Evolutionary conservation across 1,140 invertebrate species (phyloP).

Genomic region (Acromyrmex charruanus): DNA sequence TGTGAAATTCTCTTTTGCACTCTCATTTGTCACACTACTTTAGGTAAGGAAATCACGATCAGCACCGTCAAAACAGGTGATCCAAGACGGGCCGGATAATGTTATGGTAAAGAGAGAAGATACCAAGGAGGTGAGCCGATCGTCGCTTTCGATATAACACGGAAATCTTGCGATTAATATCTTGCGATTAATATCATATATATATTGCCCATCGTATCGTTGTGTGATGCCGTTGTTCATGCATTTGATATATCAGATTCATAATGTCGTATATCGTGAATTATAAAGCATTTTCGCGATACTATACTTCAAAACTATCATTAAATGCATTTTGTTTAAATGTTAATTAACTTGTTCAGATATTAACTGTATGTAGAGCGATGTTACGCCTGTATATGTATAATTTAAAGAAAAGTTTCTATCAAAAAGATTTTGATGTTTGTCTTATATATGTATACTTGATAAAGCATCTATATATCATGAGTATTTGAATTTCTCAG

Average conservation of each 20-base stretch:
- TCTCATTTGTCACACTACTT: conserved; percentile 56
- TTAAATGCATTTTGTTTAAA: conserved; percentile 30
- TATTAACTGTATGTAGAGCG: conserved; percentile 28
- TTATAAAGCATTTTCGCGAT: conserved; percentile 27
- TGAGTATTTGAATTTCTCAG: conserved; percentile 14
- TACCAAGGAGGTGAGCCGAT: conserved; percentile 81
- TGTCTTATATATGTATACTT: neutral
- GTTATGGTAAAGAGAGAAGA: conserved; percentile 78
- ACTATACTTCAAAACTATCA: neutral
- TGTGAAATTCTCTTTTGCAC: conserved; percentile 47
- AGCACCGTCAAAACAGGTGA: conserved; percentile 72
- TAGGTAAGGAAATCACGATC: conserved; percentile 83
- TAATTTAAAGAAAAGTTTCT: conserved; percentile 13
- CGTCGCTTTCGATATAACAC: conserved; percentile 12
- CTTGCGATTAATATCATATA: conserved; percentile 18
- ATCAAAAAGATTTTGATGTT: neutral
- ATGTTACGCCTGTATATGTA: neutral
- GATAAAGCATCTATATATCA: neutral
- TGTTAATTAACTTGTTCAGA: conserved; percentile 49
- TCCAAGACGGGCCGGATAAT: conserved; percentile 73
- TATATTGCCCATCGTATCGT: conserved; percentile 6
- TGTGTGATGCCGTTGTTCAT: conserved; percentile 6
- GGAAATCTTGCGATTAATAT: conserved; percentile 24
- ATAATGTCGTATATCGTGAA: conserved; percentile 32
- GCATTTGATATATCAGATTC: neutral